Evolutionary conservation across 2,113 vertebrate species (phyloP), one percentile per base, ranked within the genome.

Genomic region (Procapra przewalskii): DNA sequence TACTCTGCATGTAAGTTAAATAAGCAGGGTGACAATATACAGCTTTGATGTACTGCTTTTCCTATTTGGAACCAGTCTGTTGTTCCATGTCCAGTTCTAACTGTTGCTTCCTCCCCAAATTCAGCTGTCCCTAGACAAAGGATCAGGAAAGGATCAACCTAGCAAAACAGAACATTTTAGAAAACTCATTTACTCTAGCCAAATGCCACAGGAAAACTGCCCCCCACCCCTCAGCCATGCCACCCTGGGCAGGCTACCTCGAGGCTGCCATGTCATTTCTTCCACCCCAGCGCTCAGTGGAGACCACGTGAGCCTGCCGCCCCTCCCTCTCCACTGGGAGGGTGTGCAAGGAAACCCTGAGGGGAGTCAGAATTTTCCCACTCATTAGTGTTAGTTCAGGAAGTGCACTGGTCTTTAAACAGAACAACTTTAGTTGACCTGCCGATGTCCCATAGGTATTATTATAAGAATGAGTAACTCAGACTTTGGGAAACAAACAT

Each of bases 401-500:
- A 92, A 83, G 43, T 90, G 25, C 67, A 43, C 11, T 33, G 80
- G 82, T 90, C 33, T 40, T 50, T 17, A 23, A 48, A 84, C 19
- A 29, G 48, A 96, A 80, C 60, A 82, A 80, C 43, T 16, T 50
- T 57, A 29, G 59, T 40, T 89, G 25, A 60, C 33, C 19, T 87
- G 19, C 75, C 3, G 0, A 60, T 54, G 31, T 60, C 25, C 50
- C 21, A 31, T n/a, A 71, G 17, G 25, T 94, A 27, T 40, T 81
- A 57, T 48, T 86, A 64, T 80, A 59, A 89, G 14, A 27, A 3
- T 82, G 29, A 86, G 64, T 86, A 83, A 81, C 25, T 5, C 17
- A 59, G 31, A 64, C 54, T 95, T 94, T 45, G 45, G 23, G 54
- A 71, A 71, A 40, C 19, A 93, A 96, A 90, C 84, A 12, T 81